phyloP scores from a whole-genome alignment of 2,113 vertebrate species.

The Coryphaenoides rupestris region DNA sequence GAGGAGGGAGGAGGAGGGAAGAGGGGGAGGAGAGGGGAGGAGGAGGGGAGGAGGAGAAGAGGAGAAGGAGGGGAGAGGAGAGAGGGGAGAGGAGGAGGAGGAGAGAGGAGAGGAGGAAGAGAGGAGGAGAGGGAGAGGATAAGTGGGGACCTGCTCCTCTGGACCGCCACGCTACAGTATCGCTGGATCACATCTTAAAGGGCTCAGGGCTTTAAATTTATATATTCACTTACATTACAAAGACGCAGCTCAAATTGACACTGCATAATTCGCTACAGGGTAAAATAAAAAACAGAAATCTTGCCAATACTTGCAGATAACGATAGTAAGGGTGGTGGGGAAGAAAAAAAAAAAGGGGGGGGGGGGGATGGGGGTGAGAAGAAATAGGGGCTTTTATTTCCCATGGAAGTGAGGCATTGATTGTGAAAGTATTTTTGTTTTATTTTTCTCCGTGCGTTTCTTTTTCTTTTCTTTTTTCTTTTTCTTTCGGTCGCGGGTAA shows the following conservation, averaged over 20 bases:
- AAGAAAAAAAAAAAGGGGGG: constrained; percentile 9
- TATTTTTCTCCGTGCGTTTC: constrained; percentile 49
- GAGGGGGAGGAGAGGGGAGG: too few species aligned
- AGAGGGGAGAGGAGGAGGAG: too few species aligned
- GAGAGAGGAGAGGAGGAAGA: too few species aligned
- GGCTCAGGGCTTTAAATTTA: constrained; percentile 65
- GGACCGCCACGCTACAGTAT: too few species aligned
- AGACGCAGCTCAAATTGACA: constrained; percentile 74
- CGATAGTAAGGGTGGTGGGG: constrained; percentile 19
- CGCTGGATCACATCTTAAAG: too few species aligned
- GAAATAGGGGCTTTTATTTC: constrained; percentile 60
- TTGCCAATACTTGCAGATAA: constrained; percentile 68
- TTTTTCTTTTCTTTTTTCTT: constrained; percentile 34
- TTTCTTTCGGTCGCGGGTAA: constrained; percentile 63
- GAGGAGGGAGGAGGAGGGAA: too few species aligned
- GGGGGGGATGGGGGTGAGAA: constrained; percentile 19
- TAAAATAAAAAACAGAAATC: constrained; percentile 57
- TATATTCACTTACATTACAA: too few species aligned
- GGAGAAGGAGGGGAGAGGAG: too few species aligned
- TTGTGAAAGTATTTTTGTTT: constrained; percentile 65
- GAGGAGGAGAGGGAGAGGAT: too few species aligned
- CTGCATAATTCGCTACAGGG: constrained; percentile 78
- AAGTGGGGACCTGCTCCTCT: too few species aligned
- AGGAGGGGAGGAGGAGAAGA: too few species aligned
- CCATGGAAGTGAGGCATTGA: constrained; percentile 68